A percentile compares a stretch with the other conserved stretches of the same genome.
These are phyloP conservation scores for Littorina saxatilis DNA, from an alignment of 1,140 invertebrate genomes.

Conservation along the genomic window DNA sequence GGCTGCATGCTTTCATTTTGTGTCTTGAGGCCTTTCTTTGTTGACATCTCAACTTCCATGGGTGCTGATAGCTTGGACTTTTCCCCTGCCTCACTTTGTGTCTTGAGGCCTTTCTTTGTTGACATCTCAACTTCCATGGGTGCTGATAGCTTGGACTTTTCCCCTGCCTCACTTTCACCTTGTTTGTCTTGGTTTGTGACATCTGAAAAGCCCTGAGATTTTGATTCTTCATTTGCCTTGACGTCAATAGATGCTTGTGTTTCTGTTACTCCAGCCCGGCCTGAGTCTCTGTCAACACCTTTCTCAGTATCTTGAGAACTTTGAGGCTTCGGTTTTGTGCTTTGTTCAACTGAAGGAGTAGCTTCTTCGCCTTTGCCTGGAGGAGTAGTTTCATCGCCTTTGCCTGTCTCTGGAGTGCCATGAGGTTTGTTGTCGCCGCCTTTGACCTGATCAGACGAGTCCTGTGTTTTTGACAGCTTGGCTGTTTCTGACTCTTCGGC, in stretches of 20 bases:
- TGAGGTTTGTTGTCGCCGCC: neutral
- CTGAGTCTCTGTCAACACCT: too few relatives aligned
- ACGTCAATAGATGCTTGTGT: neutral
- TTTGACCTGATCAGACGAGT: neutral
- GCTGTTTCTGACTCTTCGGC: neutral
- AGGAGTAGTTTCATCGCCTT: constrained; percentile 3
- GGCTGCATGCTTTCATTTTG: neutral
- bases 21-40: neutral
- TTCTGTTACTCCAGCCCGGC: neutral
- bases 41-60: neutral
- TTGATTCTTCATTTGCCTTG: neutral
- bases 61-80: neutral
- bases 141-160: too few relatives aligned
- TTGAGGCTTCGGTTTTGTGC: too few relatives aligned
- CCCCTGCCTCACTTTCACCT: too few relatives aligned
- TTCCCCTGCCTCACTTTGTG: neutral
- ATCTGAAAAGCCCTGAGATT: too few relatives aligned
- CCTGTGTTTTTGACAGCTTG: neutral
- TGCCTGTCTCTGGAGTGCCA: neutral
- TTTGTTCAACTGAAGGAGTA: too few relatives aligned
- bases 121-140: too few relatives aligned
- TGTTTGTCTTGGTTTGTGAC: too few relatives aligned
- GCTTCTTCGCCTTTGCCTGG: too few relatives aligned
- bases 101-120: neutral
- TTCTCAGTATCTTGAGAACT: too few relatives aligned